Percentiles rank a stretch among this genome's conserved stretches.
Conservation (phyloP, 2,888 invertebrate species). For the Calameuta pallipes region DNA sequence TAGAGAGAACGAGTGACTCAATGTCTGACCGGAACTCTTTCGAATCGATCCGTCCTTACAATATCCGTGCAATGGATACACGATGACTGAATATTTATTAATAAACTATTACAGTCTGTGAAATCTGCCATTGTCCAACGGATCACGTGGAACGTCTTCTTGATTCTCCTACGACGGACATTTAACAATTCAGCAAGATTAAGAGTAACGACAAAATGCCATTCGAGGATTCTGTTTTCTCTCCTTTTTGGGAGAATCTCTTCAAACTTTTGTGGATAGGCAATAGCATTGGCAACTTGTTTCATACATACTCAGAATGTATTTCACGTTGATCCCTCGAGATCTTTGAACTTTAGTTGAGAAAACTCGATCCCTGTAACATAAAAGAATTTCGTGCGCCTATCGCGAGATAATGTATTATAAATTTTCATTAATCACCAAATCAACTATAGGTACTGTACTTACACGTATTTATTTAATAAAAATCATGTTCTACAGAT, state of each 20-base stretch:
- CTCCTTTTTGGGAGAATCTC: not conserved
- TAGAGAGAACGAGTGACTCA: not conserved
- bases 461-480: not conserved
- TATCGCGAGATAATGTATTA: not conserved
- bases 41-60: not conserved
- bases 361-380: not conserved
- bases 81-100: not conserved
- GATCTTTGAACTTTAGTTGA: not conserved
- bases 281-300: not conserved
- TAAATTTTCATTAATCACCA: not conserved
- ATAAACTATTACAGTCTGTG: not conserved
- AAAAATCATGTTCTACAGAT: not conserved
- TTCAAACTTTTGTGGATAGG: not conserved
- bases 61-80: not conserved
- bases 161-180: not conserved
- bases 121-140: not conserved
- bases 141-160: not conserved
- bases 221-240: not conserved
- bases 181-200: not conserved
- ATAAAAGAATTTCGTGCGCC: not conserved
- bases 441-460: not conserved
- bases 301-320: not conserved
- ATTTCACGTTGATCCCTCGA: not conserved
- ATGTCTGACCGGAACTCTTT: not conserved
- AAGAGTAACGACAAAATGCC: not conserved